Evolutionary conservation across 2,888 invertebrate species (phyloP), one percentile per base, ranked within the genome.

Genomic region (Empis livida): DNA sequence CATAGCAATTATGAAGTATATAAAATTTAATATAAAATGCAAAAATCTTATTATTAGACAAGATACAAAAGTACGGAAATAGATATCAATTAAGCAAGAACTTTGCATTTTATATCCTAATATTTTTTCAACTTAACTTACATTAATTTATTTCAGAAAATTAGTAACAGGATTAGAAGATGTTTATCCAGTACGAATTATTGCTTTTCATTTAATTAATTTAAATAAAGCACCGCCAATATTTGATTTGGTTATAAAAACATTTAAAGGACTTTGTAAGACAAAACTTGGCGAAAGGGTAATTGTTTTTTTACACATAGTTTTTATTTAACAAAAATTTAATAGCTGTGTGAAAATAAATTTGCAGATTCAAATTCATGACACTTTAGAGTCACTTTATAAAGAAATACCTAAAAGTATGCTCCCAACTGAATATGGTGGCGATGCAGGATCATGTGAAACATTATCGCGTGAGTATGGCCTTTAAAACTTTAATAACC

Each of bases 381-480:
- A 46, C 9, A 49, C 42, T 37, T 32, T 50, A 5, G 50, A 50
- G 14, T 32, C 35, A 11, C 32, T 52, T 9, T 20, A 23, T 20
- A 67, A 77, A 55, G 56, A 71, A 42, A 68, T 82, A 39, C 78
- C 81, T 0, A 71, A 72, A 55, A 70, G 73, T n/a, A 66, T 76
- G 44, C 61, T 82, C 40, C 82, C 82, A 1, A 67, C 63, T 14
- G 81, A 83, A 56, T 81, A 79, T 54, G 82, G 82, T 14, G 82
- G 82, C 6, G 68, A 67, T 14, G 77, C 71, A 23, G 76, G 76
- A 2, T 67, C 75, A 41, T 2, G 13, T 16, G 20, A 41, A 5
- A 10, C 23, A 27, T 41, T 20, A 20, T 27, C 27, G 11, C 13
- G 41, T 41, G n/a, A n/a, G n/a, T n/a, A n/a, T n/a, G n/a, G n/a